Evolutionary conservation across 1,140 invertebrate genomes (phyloP).

Genomic region (Lithobius niger): DNA sequence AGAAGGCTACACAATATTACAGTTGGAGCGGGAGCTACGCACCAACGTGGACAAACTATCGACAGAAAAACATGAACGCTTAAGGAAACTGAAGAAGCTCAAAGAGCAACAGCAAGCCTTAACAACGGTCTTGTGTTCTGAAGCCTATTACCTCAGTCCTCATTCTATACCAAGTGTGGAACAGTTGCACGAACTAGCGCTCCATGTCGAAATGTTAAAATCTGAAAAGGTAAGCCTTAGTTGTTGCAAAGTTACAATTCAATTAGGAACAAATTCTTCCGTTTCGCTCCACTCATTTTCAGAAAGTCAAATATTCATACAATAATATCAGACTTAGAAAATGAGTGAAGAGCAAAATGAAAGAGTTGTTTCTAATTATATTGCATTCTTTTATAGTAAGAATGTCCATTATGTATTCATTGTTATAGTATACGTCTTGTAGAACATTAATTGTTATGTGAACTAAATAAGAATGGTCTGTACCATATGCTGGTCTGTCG

Average conservation of each 20-base stretch:
- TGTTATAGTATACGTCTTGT: too few relatives aligned
- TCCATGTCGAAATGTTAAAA: not conserved
- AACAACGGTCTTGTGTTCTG: not conserved
- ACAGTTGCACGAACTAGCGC: not conserved
- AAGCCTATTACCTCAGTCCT: not conserved
- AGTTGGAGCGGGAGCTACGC: not conserved
- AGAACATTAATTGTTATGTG: too few relatives aligned
- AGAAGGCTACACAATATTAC: not conserved
- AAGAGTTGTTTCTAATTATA: too few relatives aligned
- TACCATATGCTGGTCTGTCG: too few relatives aligned
- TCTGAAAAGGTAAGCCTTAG: not conserved
- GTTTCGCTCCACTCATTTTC: too few relatives aligned
- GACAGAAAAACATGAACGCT: not conserved
- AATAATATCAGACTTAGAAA: too few relatives aligned
- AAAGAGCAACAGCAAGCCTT: not conserved
- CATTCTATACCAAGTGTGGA: not conserved
- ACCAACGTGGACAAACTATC: not conserved
- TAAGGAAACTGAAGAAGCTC: constrained; percentile 1
- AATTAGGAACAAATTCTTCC: not conserved
- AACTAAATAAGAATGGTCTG: too few relatives aligned
- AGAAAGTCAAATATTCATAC: too few relatives aligned
- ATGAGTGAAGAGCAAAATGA: too few relatives aligned
- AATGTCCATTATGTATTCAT: too few relatives aligned
- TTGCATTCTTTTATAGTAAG: too few relatives aligned
- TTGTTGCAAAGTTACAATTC: not conserved